These are phyloP conservation scores for Nudaria mundana DNA, from an alignment of 2,888 invertebrate genomes.

Conservation along the genomic window DNA sequence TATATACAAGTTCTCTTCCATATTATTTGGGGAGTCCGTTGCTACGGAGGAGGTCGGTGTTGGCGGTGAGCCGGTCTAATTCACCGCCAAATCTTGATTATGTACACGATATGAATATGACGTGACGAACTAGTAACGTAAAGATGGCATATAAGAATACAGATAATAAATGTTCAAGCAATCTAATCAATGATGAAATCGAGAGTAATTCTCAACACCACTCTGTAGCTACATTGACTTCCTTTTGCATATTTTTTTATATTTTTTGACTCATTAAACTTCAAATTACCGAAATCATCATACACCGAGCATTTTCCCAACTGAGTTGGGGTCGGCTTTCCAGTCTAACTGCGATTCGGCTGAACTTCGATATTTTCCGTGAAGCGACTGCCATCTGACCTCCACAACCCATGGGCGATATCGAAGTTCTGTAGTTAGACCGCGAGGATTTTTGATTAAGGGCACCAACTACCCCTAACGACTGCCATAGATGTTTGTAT, in stretches of 20 bases:
- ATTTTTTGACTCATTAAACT: too few relatives aligned
- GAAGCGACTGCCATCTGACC: too few relatives aligned
- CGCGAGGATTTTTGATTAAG: too few relatives aligned
- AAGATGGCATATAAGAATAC: not conserved
- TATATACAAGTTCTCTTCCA: constrained; percentile 33
- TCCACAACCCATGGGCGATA: too few relatives aligned
- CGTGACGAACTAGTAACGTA: not conserved
- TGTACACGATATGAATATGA: not conserved
- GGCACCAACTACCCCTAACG: too few relatives aligned
- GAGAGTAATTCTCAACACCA: constrained; percentile 45
- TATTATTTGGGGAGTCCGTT: constrained; percentile 47
- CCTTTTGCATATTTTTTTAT: constrained; percentile 39
- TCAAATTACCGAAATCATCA: too few relatives aligned
- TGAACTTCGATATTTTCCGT: too few relatives aligned
- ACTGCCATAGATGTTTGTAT: too few relatives aligned
- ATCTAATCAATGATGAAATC: constrained; percentile 36
- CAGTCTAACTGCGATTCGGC: too few relatives aligned
- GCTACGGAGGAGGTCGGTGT: constrained; percentile 58
- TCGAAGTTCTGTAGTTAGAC: too few relatives aligned
- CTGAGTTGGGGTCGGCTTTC: too few relatives aligned
- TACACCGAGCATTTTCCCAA: too few relatives aligned
- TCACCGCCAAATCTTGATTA: constrained; percentile 39
- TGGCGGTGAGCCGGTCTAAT: constrained; percentile 44
- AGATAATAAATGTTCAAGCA: not conserved
- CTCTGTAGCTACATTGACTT: constrained; percentile 62